Evolutionary conservation across 2,113 vertebrate genomes (phyloP), one percentile per base, ranked within the genome.

Genomic region (Boleophthalmus pectinirostris): DNA sequence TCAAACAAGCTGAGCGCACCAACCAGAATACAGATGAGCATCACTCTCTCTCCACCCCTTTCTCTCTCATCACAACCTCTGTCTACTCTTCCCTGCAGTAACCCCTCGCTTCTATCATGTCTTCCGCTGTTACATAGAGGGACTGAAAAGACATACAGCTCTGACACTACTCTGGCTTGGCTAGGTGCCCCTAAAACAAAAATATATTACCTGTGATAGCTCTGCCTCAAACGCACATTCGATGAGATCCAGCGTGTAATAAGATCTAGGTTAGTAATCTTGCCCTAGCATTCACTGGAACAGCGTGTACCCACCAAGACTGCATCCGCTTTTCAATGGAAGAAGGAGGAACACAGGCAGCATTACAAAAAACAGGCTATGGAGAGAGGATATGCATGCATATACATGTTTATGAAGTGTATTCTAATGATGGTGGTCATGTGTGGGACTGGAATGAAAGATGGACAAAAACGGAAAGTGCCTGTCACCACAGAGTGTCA

Each of bases 21-120:
- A 90, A 90, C 85, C 85, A 82, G 91, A 89, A 92, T 92, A 92
- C 88, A 89, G 88, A 93, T 91, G 90, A 91, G 86, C 85, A 83
- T 81, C 73, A 45, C 73, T 66, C 74, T 70, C 66, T 70, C 67
- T 69, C 78, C 49, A 78, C 71, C 66, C 73, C 66, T 71, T 15
- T 47, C 75, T 51, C 58, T 72, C 75, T 74, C 83, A 75, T 89
- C 82, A 66, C 80, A 75, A 86, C 75, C 84, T 68, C 80, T 84
- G 85, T 85, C 87, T 85, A 69, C 78, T 82, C 77, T 75, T 68
- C 82, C 86, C 87, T 74, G 79, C 88, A 79, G 83, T 85, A 84
- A 80, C 83, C 85, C 67, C 75, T 81, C 75, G 79, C 75, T 85
- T 81, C 66, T 74, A 54, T 78, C 79, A 81, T 90, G 81, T 54